phyloP scores from a whole-genome alignment of 2,113 vertebrate species.

The Elgaria multicarinata region DNA sequence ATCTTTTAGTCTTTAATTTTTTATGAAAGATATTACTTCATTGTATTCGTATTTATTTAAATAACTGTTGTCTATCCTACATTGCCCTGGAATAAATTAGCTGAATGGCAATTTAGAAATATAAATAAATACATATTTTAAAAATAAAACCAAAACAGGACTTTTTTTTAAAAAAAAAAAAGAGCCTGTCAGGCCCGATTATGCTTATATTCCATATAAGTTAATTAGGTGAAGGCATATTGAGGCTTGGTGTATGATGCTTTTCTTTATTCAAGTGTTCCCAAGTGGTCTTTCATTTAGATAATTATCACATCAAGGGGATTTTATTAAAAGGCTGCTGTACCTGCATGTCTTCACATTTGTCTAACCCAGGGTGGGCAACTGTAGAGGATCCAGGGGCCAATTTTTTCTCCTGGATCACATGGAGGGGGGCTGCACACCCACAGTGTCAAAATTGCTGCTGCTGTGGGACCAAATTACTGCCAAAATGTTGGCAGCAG shows the following conservation, averaged over 20 bases:
- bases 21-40: neutral
- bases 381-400: no score
- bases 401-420: no score
- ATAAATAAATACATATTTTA: neutral
- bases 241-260: constrained; percentile 42
- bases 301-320: constrained; percentile 57
- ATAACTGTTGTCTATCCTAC: neutral
- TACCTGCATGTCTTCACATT: constrained; percentile 46
- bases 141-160: neutral
- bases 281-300: constrained; percentile 46
- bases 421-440: no score
- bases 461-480: no score
- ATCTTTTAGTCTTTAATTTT: neutral
- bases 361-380: neutral
- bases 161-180: neutral
- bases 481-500: no score
- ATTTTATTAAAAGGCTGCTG: constrained; percentile 61
- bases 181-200: neutral
- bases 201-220: constrained; percentile 23
- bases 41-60: neutral
- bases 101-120: neutral
- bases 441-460: no score
- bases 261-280: constrained; percentile 39
- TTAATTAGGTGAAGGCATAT: constrained; percentile 45
- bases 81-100: neutral